phyloP scores from a whole-genome alignment of 2,113 vertebrate genomes.

The Peromyscus californicus region DNA sequence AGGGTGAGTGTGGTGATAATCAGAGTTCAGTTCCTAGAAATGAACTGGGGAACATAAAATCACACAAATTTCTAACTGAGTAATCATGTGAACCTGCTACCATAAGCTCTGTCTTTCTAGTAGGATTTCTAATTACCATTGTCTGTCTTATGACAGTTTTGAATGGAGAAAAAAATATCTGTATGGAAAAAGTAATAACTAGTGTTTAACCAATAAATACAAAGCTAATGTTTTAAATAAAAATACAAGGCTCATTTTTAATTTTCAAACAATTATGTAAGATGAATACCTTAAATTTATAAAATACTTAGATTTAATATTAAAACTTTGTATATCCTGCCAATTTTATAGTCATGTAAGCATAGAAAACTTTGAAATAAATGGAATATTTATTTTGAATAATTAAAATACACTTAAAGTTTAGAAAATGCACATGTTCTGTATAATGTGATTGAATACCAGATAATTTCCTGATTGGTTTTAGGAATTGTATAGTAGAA shows the following conservation, averaged over 20 bases:
- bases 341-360: not conserved
- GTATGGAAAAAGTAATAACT: not conserved
- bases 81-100: not conserved
- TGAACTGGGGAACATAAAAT: not conserved
- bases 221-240: not conserved
- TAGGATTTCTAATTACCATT: not conserved
- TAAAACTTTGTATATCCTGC: not conserved
- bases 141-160: not conserved
- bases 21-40: not conserved
- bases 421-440: not conserved
- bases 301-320: not conserved
- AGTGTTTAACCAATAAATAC: not conserved
- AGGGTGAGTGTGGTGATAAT: not conserved
- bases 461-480: not conserved
- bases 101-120: not conserved
- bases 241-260: not conserved
- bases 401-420: not conserved
- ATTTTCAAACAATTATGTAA: not conserved
- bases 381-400: not conserved
- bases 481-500: not conserved
- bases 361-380: not conserved
- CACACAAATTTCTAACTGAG: not conserved
- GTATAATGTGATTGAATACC: not conserved
- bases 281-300: not conserved
- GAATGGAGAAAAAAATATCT: not conserved